Base-by-base conservation (phyloP, 2,888 invertebrate genomes). In the Andrena haemorrhoa region DNA sequence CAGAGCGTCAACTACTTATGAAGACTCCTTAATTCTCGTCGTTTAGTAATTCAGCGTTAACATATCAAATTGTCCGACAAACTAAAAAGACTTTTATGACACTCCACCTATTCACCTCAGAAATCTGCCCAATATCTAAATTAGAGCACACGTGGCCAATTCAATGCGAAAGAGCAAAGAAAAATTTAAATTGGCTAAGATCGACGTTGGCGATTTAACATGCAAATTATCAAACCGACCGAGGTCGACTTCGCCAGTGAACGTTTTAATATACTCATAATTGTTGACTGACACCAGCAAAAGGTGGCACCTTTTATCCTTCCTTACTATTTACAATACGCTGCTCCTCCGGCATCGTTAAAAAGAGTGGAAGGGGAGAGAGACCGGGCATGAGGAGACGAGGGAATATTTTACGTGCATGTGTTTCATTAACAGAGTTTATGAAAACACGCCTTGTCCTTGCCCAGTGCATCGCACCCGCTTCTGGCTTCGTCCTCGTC, bases 361-460 rank as follows among this genome's bases (percentile, higher is more conserved):
- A 35, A 49, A 63, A 60, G 63, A 35, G 23, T 8, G 35, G 68
- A 49, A 10, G 26, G 35, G 16, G 35, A 7, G 70, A 23, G 26
- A n/a, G 33, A 7, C 10, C 29, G 31, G 60, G 33, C 20, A 20
- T 2, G 41, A 35, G 51, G 33, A 47, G 63, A 65, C 12, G 23
- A 20, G 56, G 41, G 53, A 82, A 76, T 71, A 61, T 75, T 82
- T 77, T 73, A 76, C 79, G 68, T 76, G 82, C 69, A 58, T 65
- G 78, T 69, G 82, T 86, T 86, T 88, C 86, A 88, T 88, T 86
- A 88, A 86, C 83, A 71, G 84, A 84, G 75, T 86, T 83, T 79
- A 83, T 83, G 86, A 89, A 89, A 89, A 89, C 85, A 88, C 65
- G 77, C 71, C 76, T 81, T 80, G 87, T 88, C 88, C 88, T 89